Conservation (phyloP, 2,113 vertebrate genomes). For the Argyrosomus japonicus region DNA sequence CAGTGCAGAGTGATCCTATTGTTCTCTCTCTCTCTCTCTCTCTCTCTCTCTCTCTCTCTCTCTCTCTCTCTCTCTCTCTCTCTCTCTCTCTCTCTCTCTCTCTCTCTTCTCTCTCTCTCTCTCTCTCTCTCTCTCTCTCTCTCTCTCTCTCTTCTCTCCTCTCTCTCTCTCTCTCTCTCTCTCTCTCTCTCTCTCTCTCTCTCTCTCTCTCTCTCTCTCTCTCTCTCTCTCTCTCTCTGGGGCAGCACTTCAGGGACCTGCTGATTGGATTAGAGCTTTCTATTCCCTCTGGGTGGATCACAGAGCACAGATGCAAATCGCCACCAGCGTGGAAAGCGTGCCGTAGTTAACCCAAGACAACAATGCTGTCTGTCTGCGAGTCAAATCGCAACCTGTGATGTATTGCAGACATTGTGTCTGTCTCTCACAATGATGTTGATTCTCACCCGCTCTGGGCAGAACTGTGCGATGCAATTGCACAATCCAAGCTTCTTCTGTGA, state of each 20-base stretch:
- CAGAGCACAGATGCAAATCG: constrained; percentile 93
- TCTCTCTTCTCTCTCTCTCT: constrained; percentile 71
- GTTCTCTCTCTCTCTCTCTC: constrained; percentile 67
- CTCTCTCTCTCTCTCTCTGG: constrained; percentile 80
- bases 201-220: constrained; percentile 73
- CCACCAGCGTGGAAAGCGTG: constrained; percentile 66
- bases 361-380: constrained; percentile 70
- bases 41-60: constrained; percentile 73
- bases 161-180: constrained; percentile 73
- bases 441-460: neutral
- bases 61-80: constrained; percentile 75
- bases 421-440: constrained; percentile 24
- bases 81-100: constrained; percentile 66
- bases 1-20: constrained; percentile 87
- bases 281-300: constrained; percentile 95
- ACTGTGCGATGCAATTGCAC: neutral
- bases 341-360: constrained; percentile 64
- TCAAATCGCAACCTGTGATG: constrained; percentile 53
- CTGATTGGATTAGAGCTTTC: constrained; percentile 99
- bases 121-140: constrained; percentile 73
- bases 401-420: constrained; percentile 16
- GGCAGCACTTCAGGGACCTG: constrained; percentile 91
- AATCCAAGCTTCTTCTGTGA: neutral
- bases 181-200: constrained; percentile 70
- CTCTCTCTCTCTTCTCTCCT: constrained; percentile 67